Evolutionary conservation across 2,797 vertebrate genomes (phyloP).

Genomic region (Ceryle rudis): DNA sequence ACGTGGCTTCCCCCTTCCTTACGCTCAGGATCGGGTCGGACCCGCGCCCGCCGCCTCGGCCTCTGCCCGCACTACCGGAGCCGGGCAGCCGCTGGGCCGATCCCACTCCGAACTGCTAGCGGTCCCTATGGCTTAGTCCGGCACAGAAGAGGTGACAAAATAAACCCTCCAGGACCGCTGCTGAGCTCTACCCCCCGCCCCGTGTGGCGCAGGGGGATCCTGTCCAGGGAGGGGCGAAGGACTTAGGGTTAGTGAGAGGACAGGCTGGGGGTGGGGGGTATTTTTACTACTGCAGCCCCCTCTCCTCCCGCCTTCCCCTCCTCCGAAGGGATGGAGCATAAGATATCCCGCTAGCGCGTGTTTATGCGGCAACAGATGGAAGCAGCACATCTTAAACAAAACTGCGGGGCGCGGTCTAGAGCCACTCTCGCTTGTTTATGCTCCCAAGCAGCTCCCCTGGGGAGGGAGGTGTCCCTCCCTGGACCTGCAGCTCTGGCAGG

Average conservation of each 20-base stretch:
- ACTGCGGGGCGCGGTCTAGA: neutral
- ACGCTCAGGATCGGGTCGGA: accelerated
- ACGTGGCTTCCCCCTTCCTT: neutral
- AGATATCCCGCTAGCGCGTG: neutral
- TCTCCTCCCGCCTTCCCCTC: neutral
- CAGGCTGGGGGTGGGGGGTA: neutral
- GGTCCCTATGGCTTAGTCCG: neutral
- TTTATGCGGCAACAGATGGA: conserved; percentile 27
- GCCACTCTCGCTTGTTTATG: neutral
- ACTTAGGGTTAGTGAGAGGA: conserved; percentile 47
- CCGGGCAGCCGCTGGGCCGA: neutral
- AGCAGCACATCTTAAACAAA: neutral
- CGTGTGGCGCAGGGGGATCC: neutral
- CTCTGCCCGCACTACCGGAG: neutral
- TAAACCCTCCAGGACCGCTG: neutral
- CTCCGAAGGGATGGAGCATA: neutral
- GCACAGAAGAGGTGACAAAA: neutral
- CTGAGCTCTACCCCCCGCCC: neutral
- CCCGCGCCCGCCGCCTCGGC: neutral
- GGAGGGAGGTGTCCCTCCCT: too few relatives aligned
- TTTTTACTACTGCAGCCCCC: neutral
- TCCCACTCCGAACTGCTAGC: neutral
- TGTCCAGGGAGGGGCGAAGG: neutral
- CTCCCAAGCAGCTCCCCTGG: neutral
- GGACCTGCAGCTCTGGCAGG: neutral